Base-by-base conservation (phyloP, 2,113 vertebrate species). In the Chauna torquata region DNA sequence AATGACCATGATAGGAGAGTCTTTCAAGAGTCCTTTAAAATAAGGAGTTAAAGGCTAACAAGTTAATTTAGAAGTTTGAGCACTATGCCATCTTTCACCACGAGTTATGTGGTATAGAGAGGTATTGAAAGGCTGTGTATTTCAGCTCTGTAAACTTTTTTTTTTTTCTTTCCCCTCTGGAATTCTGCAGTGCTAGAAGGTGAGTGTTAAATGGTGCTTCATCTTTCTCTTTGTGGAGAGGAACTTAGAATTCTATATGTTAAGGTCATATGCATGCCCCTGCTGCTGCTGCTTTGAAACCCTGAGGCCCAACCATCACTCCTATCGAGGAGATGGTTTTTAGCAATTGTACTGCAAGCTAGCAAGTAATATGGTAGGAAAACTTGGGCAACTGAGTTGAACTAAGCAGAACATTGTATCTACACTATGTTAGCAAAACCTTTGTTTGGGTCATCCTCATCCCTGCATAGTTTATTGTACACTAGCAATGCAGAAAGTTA, bases 101-200 rank as follows among this genome's bases (percentile, higher is more conserved):
- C 69, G 40, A 76, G 32, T 64, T n/a, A 34, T 0, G 2, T 22
- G 15, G 7, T 0, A 0, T 8, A 49, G 58, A 34, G 78, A 88
- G 27, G 32, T 42, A 22, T 40, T 42, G 82, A 24, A 55, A n/a
- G 3, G 36, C 23, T 38, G n/a, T 27, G 59, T 28, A 28, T 64
- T 78, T 40, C 19, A 19, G 12, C 45, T 79, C 11, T 52, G 15
- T 32, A 50, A 32, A 19, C 15, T 52, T 64, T 52, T 50, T 52
- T 52, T 52, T 52, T 52, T 13, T 24, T 52, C 42, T 78, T 30
- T 58, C 32, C 57, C 57, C 44, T 40, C 50, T 10, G 25, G n/a
- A 50, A 52, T 71, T 71, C 52, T 10, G 7, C 27, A 40, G 19
- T 28, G 27, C n/a, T 38, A 50, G 49, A 54, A 52, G 27, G 49